A percentile compares a stretch with the other conserved stretches of the same genome.
Evolutionary conservation across 2,888 invertebrate species (phyloP).

Genomic region (Noctua janthe): DNA sequence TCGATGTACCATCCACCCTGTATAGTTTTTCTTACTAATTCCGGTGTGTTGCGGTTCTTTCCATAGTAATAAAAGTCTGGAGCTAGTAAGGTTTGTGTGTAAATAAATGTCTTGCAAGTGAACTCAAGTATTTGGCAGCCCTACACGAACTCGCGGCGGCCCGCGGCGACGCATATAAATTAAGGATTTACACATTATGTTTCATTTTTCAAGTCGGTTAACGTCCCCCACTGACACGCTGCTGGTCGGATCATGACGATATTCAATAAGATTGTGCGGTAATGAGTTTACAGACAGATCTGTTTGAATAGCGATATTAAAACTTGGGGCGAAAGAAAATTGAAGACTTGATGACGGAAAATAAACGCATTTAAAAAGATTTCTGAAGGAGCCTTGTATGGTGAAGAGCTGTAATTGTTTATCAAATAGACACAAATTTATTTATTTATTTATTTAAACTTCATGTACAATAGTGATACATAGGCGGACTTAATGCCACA

Average conservation of each 20-base stretch:
- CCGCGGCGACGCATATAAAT: conserved; percentile 89
- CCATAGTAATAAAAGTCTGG: neutral
- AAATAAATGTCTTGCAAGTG: neutral
- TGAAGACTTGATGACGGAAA: neutral
- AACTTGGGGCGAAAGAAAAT: neutral
- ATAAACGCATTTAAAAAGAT: neutral
- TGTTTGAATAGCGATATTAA: conserved; percentile 47
- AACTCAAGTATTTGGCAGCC: conserved; percentile 69
- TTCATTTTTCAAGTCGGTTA: conserved; percentile 88
- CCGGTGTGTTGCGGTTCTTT: neutral
- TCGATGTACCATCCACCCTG: too few species aligned
- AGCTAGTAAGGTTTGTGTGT: neutral
- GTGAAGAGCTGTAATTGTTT: too few species aligned
- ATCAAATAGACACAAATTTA: too few species aligned
- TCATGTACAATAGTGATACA: too few species aligned
- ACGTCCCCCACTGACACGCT: conserved; percentile 64
- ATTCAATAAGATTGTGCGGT: conserved; percentile 46
- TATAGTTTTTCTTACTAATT: neutral
- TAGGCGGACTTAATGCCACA: too few species aligned
- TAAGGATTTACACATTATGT: conserved; percentile 89
- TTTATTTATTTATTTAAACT: too few species aligned
- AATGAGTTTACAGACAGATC: conserved; percentile 46
- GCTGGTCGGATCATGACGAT: conserved; percentile 47
- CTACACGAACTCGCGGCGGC: conserved; percentile 71
- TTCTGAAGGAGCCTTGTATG: neutral